Base-by-base conservation (phyloP, 2,113 vertebrate genomes). In the Rafetus swinhoei region DNA sequence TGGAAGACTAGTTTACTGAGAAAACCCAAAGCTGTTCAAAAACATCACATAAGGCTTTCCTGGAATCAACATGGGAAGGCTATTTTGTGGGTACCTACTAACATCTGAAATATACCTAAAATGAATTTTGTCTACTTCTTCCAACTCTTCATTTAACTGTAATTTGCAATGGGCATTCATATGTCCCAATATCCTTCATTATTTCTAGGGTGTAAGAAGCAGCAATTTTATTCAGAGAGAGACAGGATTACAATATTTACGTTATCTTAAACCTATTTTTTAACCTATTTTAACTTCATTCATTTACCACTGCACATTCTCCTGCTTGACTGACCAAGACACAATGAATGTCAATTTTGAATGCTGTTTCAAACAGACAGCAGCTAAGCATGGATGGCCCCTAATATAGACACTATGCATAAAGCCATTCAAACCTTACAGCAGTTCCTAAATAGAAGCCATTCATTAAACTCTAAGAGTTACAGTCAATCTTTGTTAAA, bases 11-110 rank as follows among this genome's bases (percentile, higher is more conserved):
- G 62, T 92, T 95, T 83, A 81, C 59, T 82, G 60, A 85, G 84
- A 93, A 94, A 94, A 93, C 76, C 59, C 90, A 88, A 93, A 92
- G 60, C 39, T 91, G 45, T 60, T 93, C 1, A 2, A 96, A 96
- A 96, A 85, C 18, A 92, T 56, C 32, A 86, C 91, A 93, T 90
- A 87, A 0, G 0, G 59, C 32, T 85, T 85, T 80, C 84, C 81
- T 52, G 82, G 81, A 76, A 74, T 72, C 81, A 65, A 4, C 59
- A 18, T 56, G 29, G 88, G 54, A 84, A 85, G 5, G 76, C 56
- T 93, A 54, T 85, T 90, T 88, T 94, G 92, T 90, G 72, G 32
- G 72, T 81, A 81, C 35, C 84, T 85, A 39, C 83, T 95, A 95
- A 90, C 45, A 19, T 11, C 85, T 87, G 45, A 32, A 57, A 82